These are phyloP conservation scores for Gambusia holbrooki DNA, from an alignment of 2,113 vertebrate genomes.

Conservation along the genomic window DNA sequence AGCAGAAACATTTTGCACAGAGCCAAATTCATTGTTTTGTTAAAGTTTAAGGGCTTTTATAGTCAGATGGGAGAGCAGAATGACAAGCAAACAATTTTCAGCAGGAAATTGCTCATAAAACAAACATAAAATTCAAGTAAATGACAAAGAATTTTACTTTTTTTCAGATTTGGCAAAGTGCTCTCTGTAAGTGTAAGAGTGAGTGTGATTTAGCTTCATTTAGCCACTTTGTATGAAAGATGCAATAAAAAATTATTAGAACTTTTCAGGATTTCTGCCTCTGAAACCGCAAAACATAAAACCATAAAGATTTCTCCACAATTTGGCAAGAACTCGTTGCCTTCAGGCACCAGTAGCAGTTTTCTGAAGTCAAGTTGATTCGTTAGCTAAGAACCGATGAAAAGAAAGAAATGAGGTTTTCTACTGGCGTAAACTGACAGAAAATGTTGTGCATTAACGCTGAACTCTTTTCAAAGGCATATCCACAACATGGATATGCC, in stretches of 20 bases:
- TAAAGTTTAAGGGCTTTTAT: constrained; percentile 21
- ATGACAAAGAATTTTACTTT: constrained; percentile 7
- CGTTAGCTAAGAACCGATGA: constrained; percentile 11
- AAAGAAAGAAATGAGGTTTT: constrained; percentile 2
- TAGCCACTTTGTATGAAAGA: neutral
- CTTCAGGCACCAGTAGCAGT: constrained; percentile 3
- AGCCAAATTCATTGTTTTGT: constrained; percentile 13
- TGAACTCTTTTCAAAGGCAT: neutral
- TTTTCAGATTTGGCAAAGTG: neutral
- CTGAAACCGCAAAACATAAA: constrained; percentile 5
- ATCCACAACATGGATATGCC: neutral
- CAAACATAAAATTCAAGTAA: constrained; percentile 20
- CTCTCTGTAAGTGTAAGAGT: neutral
- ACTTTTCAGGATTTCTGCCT: constrained; percentile 10
- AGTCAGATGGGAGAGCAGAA: constrained; percentile 16
- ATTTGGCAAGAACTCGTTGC: constrained; percentile 4
- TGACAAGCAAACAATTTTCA: constrained; percentile 10
- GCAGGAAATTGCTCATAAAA: constrained; percentile 16
- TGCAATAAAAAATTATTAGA: constrained; percentile 12
- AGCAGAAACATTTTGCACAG: neutral
- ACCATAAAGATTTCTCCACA: constrained; percentile 11
- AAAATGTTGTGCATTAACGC: neutral
- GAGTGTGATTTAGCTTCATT: constrained; percentile 20
- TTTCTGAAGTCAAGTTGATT: constrained; percentile 13
- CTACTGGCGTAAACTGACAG: neutral